These are phyloP conservation scores for Cantharis rufa DNA, from an alignment of 2,888 invertebrate species.

Conservation along the genomic window DNA sequence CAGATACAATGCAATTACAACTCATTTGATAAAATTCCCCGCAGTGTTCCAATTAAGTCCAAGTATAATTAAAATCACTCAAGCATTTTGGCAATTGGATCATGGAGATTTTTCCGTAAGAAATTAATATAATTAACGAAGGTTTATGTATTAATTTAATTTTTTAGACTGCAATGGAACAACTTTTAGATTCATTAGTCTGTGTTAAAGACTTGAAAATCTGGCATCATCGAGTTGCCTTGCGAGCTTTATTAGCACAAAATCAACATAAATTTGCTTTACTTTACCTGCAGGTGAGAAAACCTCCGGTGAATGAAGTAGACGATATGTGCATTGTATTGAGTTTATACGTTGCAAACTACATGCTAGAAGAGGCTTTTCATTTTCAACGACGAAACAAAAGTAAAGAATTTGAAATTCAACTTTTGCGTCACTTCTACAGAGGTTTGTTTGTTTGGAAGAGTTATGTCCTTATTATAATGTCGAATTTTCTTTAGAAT, in stretches of 20 bases:
- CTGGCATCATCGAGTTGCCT: conserved; percentile 75
- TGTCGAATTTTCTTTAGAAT: conserved; percentile 53
- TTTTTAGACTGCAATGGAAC: conserved; percentile 66
- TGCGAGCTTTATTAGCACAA: conserved; percentile 69
- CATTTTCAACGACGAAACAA: conserved; percentile 65
- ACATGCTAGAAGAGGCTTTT: conserved; percentile 68
- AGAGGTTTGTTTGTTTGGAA: conserved; percentile 56
- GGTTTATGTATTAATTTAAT: conserved; percentile 12
- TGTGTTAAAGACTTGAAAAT: conserved; percentile 61
- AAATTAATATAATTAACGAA: conserved; percentile 23
- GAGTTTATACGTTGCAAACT: conserved; percentile 66
- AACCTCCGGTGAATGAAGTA: conserved; percentile 45
- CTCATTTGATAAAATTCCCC: conserved; percentile 78
- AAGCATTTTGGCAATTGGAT: conserved; percentile 89
- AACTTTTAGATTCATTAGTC: conserved; percentile 66
- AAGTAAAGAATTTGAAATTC: conserved; percentile 55
- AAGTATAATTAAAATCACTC: conserved; percentile 76
- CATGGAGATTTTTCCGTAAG: conserved; percentile 80
- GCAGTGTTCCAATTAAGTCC: conserved; percentile 77
- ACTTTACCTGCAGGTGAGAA: conserved; percentile 63
- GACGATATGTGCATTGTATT: conserved; percentile 62
- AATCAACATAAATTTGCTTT: conserved; percentile 72
- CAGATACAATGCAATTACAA: conserved; percentile 66
- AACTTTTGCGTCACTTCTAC: conserved; percentile 65
- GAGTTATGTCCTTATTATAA: not conserved